Evolutionary conservation across 2,797 vertebrate species (phyloP), one percentile per base, ranked within the genome.

Genomic region (Gorsachius magnificus): DNA sequence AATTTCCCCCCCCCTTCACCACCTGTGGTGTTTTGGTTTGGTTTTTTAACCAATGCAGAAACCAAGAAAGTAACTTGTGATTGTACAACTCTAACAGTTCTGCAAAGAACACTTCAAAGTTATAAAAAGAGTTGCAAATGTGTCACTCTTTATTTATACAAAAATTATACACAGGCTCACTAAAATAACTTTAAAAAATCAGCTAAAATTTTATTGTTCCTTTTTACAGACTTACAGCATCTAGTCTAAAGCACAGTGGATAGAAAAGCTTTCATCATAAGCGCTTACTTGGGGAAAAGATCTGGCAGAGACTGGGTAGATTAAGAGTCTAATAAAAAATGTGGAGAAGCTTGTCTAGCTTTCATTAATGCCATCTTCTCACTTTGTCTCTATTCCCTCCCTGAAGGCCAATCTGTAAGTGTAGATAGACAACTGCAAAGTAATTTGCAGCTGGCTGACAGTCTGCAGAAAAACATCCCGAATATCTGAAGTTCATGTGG

Each of bases 351-450:
- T 91, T 97, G 89, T 95, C 90, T 79, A 19, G 79, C 50, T 97
- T 96, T 97, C 87, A 95, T 96, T 95, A 96, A 96, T 96, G 66
- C 68, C 68, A 69, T 87, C 74, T 91, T 93, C 83, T 76, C 82
- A 64, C 51, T 85, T 51, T 56, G 38, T 90, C 50, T 92, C 43
- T 87, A 22, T 53, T 95, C 58, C 56, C 57, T 96, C 95, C 94
- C 96, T 46, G 56, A 94, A 95, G 85, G 84, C 78, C 58, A 50
- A 83, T 96, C 79, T 95, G 66, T 93, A 95, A 97, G 56, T 69
- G 19, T 43, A 82, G 29, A 75, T 46, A 86, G 36, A 81, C 64
- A 89, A 95, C 94, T 91, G 74, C 58, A 81, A 72, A 95, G 80
- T 90, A 96, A 97, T 95, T 91, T 97, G 79, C 43, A 94, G 86